Base-by-base conservation (phyloP, 2,888 invertebrate genomes). In the Polymixis lichenea region DNA sequence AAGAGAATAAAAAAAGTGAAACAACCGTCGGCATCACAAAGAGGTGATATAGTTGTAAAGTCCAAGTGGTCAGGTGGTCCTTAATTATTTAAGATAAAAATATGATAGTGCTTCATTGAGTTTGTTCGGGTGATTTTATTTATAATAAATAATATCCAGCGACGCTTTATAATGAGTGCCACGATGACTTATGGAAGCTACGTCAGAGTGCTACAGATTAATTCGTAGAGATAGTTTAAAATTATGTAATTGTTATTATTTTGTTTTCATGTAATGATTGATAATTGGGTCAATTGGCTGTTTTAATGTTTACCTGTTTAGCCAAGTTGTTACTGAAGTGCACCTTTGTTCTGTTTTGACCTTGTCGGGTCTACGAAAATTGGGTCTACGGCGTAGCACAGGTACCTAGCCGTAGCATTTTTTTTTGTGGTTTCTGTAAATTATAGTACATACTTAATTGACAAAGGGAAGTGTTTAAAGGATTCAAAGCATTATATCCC, bases 61-160 rank as follows among this genome's bases (percentile, higher is more conserved):
- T 89, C 89, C 88, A 83, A 85, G 83, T 88, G 87, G 90, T 91
- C 88, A 93, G 95, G 95, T 95, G 94, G 95, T 94, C 94, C 91
- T 93, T 95, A 95, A 95, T 95, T 95, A 94, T 94, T 93, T 92
- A 89, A 93, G 92, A 94, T 94, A 93, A 94, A 95, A 93, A 92
- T 94, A 94, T 92, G 93, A 94, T 94, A 94, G 93, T 92, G 93
- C 93, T 95, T 95, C 93, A 95, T 95, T 95, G 95, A 88, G 87
- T 84, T 83, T 87, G 90, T 88, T 87, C 84, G 84, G 83, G 90
- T 91, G 90, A 92, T 93, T 93, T 92, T 84, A 78, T 83, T 86
- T 85, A 87, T 88, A 91, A 94, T 94, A 95, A 94, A 93, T 94
- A 92, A 93, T 92, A 88, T 88, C 77, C 74, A 85, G 83, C 82